phyloP scores from a whole-genome alignment of 1,140 invertebrate genomes.

The Papilio helenus region DNA sequence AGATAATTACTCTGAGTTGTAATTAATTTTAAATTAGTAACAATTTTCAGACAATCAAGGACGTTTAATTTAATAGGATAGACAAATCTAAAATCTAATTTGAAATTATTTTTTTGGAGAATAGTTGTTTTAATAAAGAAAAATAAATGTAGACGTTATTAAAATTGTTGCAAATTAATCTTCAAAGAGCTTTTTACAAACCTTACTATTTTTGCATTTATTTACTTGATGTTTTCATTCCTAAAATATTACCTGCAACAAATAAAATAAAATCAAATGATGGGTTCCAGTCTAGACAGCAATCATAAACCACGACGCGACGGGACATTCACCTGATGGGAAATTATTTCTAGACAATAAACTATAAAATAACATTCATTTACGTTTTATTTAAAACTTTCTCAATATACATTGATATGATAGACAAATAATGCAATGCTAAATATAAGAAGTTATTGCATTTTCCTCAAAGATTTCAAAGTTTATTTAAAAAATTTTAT shows the following conservation, averaged over 20 bases:
- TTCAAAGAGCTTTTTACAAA: neutral
- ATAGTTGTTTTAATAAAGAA: no score
- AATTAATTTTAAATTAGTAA: neutral
- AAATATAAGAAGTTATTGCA: no score
- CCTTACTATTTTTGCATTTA: neutral
- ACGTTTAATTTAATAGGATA: neutral
- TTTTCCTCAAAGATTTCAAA: no score
- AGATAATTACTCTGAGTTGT: neutral
- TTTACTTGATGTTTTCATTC: neutral
- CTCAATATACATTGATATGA: no score
- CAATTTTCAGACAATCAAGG: neutral
- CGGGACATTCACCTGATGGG: neutral
- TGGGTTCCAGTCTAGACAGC: neutral
- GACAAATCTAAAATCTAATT: no score
- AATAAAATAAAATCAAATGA: neutral
- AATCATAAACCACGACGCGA: neutral
- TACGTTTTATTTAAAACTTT: no score
- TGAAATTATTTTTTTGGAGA: no score
- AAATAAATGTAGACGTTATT: no score
- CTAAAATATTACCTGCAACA: slow-evolving; percentile 4
- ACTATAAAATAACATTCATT: neutral
- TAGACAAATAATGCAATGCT: no score
- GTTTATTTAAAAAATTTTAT: no score
- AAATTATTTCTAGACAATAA: neutral
- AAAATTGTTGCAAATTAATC: neutral